Evolutionary conservation across 37 sponge, comb jelly and placozoan species (phyloP).

Genomic region (Geodia barretti): DNA sequence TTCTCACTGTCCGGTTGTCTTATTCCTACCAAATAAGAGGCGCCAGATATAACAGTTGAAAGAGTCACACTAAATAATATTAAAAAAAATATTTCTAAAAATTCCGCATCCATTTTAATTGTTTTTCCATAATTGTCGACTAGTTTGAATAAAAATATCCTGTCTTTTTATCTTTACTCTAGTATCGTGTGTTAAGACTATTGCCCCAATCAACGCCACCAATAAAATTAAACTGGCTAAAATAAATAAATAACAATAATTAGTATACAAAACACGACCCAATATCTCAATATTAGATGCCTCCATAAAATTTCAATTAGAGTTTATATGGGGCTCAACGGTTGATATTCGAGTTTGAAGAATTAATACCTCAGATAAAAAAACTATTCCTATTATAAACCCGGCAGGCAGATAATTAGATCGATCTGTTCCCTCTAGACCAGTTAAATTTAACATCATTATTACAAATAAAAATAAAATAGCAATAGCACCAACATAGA

Average conservation of each 20-base stretch:
- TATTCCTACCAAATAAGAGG: constrained; percentile 69
- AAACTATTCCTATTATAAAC: constrained; percentile 66
- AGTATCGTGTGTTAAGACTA: constrained; percentile 66
- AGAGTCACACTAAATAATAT: constrained; percentile 70
- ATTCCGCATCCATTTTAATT: constrained; percentile 38
- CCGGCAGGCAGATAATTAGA: constrained; percentile 68
- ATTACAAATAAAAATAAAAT: constrained; percentile 86
- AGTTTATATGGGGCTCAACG: background rate
- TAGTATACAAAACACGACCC: constrained; percentile 74
- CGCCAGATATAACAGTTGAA: constrained; percentile 78
- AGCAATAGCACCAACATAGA: constrained; percentile 83
- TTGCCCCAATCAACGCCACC: constrained; percentile 84
- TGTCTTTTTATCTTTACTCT: constrained; percentile 52
- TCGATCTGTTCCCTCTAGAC: constrained; percentile 57
- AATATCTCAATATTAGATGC: constrained; percentile 67
- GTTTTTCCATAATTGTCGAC: constrained; percentile 44
- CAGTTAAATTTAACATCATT: constrained; percentile 85
- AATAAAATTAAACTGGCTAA: constrained; percentile 88
- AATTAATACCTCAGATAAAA: constrained; percentile 62
- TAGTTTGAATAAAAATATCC: constrained; percentile 65
- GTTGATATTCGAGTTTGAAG: background rate
- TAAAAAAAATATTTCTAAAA: constrained; percentile 61
- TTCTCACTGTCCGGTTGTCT: constrained; percentile 77
- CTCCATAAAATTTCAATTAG: constrained; percentile 30
- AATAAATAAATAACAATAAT: constrained; percentile 79